phyloP scores from a whole-genome alignment of 2,888 invertebrate genomes.

The Blastobasis adustella region DNA sequence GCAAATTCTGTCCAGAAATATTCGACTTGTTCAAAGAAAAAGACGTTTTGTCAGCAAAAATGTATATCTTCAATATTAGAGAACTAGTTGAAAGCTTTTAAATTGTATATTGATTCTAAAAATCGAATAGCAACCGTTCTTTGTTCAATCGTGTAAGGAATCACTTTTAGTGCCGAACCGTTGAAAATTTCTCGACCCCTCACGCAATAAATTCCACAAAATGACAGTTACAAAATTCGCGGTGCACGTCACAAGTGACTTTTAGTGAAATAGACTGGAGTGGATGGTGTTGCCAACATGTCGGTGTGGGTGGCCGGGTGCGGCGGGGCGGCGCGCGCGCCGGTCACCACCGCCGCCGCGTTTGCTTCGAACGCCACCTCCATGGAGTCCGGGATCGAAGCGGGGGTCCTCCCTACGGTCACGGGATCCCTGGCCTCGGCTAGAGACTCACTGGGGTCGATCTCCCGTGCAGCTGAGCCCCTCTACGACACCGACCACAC shows the following conservation, averaged over 20 bases:
- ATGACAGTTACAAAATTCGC: neutral
- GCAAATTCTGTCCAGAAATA: neutral
- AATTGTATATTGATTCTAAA: no score
- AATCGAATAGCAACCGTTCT: no score
- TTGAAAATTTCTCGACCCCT: no score
- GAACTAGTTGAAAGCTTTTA: no score
- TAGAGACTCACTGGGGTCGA: constrained; percentile 72
- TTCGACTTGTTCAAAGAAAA: no score
- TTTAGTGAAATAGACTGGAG: constrained; percentile 22
- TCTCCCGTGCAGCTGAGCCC: constrained; percentile 77
- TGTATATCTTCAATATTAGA: no score
- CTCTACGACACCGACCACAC: constrained; percentile 87
- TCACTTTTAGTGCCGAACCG: no score
- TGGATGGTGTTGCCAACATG: constrained; percentile 66
- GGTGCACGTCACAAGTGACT: neutral
- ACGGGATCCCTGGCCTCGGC: constrained; percentile 79
- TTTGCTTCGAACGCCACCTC: constrained; percentile 67
- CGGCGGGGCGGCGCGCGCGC: constrained; percentile 43
- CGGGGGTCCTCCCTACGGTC: constrained; percentile 81
- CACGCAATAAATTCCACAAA: no score
- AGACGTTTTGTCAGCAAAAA: no score
- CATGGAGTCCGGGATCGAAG: constrained; percentile 80
- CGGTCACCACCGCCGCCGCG: constrained; percentile 50
- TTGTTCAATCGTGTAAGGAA: no score
- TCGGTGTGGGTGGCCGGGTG: constrained; percentile 68